Evolutionary conservation across 2,797 vertebrate genomes (phyloP).

Genomic region (Cyprinodon diabolis): DNA sequence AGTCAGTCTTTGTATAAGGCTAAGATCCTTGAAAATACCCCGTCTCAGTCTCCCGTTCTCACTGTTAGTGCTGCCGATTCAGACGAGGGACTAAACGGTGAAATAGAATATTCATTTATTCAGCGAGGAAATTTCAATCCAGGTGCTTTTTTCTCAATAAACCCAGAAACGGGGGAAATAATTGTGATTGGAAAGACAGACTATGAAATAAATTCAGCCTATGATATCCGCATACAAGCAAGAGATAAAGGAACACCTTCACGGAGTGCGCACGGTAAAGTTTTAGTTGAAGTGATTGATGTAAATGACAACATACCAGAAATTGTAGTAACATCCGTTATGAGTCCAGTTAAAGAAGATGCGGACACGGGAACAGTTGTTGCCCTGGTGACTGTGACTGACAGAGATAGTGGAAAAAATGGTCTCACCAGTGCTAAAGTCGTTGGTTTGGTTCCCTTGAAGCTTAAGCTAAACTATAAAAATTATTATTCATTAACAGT

Average conservation of each 20-base stretch:
- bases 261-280: constrained; percentile 76
- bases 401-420: constrained; percentile 75
- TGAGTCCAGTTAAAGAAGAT: constrained; percentile 71
- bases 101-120: constrained; percentile 78
- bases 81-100: constrained; percentile 72
- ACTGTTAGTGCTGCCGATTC: constrained; percentile 68
- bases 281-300: constrained; percentile 74
- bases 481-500: constrained; percentile 75
- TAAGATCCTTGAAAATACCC: constrained; percentile 74
- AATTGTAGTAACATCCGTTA: constrained; percentile 67
- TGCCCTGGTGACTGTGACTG: constrained; percentile 70
- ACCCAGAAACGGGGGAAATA: constrained; percentile 77
- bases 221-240: constrained; percentile 79
- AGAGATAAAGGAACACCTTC: constrained; percentile 75
- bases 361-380: constrained; percentile 68
- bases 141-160: constrained; percentile 59
- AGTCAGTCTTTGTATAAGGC: constrained; percentile 73
- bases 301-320: constrained; percentile 74
- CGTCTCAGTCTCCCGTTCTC: constrained; percentile 56
- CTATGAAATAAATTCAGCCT: constrained; percentile 75
- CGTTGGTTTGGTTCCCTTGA: constrained; percentile 57
- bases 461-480: constrained; percentile 68
- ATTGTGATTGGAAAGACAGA: constrained; percentile 69
- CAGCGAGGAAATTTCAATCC: constrained; percentile 57
- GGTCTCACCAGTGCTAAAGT: constrained; percentile 59